Conservation (phyloP, 2,797 vertebrate species). For the Sebastes itinus region DNA sequence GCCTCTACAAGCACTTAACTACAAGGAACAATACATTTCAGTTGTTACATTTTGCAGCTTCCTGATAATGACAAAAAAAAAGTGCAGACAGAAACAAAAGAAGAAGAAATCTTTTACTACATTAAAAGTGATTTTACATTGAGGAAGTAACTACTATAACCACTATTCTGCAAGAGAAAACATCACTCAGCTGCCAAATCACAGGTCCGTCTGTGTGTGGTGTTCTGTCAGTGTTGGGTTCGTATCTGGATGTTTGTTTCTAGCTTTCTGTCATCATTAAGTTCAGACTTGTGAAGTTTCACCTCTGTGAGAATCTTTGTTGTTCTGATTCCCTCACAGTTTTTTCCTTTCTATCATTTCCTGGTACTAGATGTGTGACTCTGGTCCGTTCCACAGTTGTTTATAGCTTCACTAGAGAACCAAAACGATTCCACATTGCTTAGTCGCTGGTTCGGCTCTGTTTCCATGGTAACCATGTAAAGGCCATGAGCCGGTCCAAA, state of each 20-base stretch:
- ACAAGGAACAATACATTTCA: neutral
- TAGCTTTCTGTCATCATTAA: neutral
- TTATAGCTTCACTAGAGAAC: neutral
- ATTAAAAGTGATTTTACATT: neutral
- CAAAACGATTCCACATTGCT: neutral
- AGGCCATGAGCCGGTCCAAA: neutral
- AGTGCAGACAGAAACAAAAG: neutral
- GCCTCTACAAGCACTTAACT: neutral
- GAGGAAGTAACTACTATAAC: too few relatives aligned
- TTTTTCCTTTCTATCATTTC: neutral
- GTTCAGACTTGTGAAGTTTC: neutral
- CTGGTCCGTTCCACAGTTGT: neutral
- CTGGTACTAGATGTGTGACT: neutral
- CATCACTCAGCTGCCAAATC: neutral
- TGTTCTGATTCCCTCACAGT: neutral
- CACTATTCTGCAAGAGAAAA: neutral
- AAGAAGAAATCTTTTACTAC: neutral
- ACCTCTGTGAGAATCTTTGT: neutral
- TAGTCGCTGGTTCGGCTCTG: neutral
- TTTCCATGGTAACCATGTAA: constrained; percentile 26
- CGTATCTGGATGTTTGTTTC: neutral
- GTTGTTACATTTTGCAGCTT: neutral
- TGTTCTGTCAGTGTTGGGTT: neutral
- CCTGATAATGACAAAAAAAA: neutral
- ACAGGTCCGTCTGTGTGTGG: neutral